These are phyloP conservation scores for Myiozetetes cayanensis DNA, from an alignment of 2,113 vertebrate species.

Conservation along the genomic window DNA sequence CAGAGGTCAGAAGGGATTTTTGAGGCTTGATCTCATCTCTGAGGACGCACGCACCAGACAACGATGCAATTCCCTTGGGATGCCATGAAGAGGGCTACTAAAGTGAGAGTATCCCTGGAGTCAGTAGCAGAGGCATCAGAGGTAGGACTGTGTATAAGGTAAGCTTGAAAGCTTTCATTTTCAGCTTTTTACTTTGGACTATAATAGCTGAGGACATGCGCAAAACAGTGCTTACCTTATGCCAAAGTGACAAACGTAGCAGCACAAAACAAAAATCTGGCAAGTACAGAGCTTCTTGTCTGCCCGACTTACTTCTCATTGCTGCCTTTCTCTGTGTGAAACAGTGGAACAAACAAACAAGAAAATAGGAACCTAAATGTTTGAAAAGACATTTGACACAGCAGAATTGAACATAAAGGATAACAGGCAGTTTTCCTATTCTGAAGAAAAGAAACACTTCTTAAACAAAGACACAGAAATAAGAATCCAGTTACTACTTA, in stretches of 20 bases:
- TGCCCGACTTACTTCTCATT: not conserved
- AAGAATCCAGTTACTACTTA: not conserved
- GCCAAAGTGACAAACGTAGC: not conserved
- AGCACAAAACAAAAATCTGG: not conserved
- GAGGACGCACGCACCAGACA: fast-evolving
- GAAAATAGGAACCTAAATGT: not conserved
- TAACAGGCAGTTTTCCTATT: not conserved
- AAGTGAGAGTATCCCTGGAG: not conserved
- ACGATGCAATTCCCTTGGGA: not conserved
- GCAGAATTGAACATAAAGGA: not conserved
- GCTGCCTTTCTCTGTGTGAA: not conserved
- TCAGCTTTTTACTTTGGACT: not conserved
- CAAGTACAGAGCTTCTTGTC: not conserved
- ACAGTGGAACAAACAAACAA: not conserved
- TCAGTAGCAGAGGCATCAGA: not conserved
- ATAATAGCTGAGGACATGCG: not conserved
- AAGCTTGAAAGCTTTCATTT: not conserved
- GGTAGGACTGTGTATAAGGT: not conserved
- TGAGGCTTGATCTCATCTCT: not conserved
- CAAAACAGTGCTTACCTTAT: not conserved
- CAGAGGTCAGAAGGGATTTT: not conserved
- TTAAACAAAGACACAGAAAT: not conserved
- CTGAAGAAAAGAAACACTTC: not conserved
- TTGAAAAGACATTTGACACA: not conserved
- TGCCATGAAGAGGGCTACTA: fast-evolving